These are phyloP conservation scores for Salvator merianae DNA, from an alignment of 2,113 vertebrate genomes.

Conservation along the genomic window DNA sequence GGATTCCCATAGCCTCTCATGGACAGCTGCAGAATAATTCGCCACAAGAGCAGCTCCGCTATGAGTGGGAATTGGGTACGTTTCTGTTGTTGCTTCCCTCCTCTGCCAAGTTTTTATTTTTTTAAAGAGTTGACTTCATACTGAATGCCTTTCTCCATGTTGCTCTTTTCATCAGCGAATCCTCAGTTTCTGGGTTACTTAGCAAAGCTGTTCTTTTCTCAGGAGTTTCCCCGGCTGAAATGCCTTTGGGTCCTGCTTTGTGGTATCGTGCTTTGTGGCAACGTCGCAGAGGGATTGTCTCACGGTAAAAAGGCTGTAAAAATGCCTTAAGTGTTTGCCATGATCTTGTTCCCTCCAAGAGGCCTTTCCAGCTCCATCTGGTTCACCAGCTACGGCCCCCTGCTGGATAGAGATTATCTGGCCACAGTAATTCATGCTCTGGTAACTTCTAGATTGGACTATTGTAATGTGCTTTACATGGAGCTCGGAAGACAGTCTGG, in stretches of 20 bases:
- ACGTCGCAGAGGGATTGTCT: not conserved
- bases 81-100: constrained; percentile 47
- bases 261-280: not conserved
- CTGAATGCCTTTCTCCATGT: constrained; percentile 25
- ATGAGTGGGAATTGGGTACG: constrained; percentile 18
- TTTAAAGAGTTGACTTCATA: constrained; percentile 62
- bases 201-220: not conserved
- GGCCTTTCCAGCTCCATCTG: no score
- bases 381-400: no score
- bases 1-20: constrained; percentile 27
- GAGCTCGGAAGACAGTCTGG: no score
- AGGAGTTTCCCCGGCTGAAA: constrained; percentile 1
- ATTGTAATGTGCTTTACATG: no score
- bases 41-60: not conserved
- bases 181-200: not conserved
- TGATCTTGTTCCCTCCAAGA: not conserved
- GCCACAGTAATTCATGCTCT: no score
- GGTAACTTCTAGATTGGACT: no score
- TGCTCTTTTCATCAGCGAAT: not conserved
- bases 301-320: not conserved
- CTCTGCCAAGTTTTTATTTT: constrained; percentile 52
- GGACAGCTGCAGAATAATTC: constrained; percentile 62
- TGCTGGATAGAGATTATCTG: no score
- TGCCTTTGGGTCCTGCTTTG: not conserved
- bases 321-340: not conserved